Percentiles rank a stretch among this genome's conserved stretches.
Conservation (phyloP, 2,888 invertebrate genomes). For the Hoplodrina blanda region DNA sequence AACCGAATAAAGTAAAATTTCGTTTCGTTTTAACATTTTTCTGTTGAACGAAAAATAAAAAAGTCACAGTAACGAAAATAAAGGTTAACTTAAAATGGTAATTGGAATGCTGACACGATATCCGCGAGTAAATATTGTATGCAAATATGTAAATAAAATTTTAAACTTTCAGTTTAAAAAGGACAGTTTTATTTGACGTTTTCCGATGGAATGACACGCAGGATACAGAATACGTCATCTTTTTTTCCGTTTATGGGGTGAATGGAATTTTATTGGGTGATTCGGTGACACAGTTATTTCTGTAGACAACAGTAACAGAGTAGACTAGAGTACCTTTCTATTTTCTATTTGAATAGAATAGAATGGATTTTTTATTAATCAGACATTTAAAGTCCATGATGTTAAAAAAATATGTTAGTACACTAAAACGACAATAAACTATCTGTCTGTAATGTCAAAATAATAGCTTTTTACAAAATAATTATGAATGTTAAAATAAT, state of each 20-base stretch:
- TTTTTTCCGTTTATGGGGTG: constrained; percentile 4
- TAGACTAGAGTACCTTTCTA: background rate
- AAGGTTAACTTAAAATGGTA: constrained; percentile 73
- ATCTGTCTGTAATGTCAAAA: too few species aligned
- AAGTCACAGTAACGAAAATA: constrained; percentile 59
- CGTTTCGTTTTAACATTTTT: constrained; percentile 58
- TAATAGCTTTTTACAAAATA: too few species aligned
- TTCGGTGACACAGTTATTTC: background rate
- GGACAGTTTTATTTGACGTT: constrained; percentile 47
- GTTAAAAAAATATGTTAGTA: too few species aligned
- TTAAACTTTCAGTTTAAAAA: constrained; percentile 54
- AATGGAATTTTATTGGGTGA: constrained; percentile 1
- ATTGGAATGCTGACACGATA: constrained; percentile 72
- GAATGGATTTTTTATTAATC: too few species aligned
- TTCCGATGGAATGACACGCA: constrained; percentile 35
- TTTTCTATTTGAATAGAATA: too few species aligned
- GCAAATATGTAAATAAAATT: constrained; percentile 70
- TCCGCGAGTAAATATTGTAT: constrained; percentile 70
- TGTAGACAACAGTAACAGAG: too few species aligned
- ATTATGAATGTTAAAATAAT: too few species aligned
- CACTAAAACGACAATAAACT: too few species aligned
- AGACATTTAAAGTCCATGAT: too few species aligned
- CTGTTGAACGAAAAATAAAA: constrained; percentile 55
- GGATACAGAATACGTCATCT: constrained; percentile 15
- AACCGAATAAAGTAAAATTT: constrained; percentile 64